Evolutionary conservation across 2,113 vertebrate species (phyloP), one percentile per base, ranked within the genome.

Genomic region (Notothenia coriiceps): DNA sequence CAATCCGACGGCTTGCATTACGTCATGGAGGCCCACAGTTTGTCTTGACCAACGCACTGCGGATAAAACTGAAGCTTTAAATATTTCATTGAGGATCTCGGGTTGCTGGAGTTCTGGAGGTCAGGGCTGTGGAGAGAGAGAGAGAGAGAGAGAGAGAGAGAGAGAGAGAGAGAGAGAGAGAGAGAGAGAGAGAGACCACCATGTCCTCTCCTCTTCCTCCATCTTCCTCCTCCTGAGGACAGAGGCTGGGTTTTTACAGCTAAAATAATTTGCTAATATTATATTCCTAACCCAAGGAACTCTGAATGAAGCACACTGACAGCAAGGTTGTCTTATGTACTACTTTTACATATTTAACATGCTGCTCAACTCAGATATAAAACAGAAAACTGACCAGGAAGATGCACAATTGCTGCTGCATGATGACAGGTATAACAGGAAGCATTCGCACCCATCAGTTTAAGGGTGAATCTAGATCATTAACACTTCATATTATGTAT

Each of bases 51-150:
- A 94, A 91, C 91, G 94, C 95, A 95, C 89, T 95, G 95, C 95
- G 89, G 95, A 94, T 94, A 93, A 94, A 94, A 86, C 83, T 71
- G 78, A 79, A 43, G 86, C 92, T 88, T 70, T 95, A 94, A 95
- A 95, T 95, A 95, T 94, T 96, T 96, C 92, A 95, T 95, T 94
- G 94, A 94, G 93, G 61, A 82, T 87, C 88, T 95, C 91, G 35
- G 83, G 91, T 95, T 95, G 81, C 94, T 88, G 87, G 84, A 91
- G 79, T 85, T 68, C 76, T 93, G 88, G 92, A 95, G 94, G 93
- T 93, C 94, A 94, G 89, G 83, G 50, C 83, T 78, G 80, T 51
- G 77, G 47, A 83, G 88, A 91, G 80, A 74, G 75, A 49, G 56
- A 79, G 12, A 71, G 82, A 29, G 29, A 29, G 29, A 29, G 29